phyloP scores from a whole-genome alignment of 2,797 vertebrate genomes.

The Sebastiscus albofasciatus region DNA sequence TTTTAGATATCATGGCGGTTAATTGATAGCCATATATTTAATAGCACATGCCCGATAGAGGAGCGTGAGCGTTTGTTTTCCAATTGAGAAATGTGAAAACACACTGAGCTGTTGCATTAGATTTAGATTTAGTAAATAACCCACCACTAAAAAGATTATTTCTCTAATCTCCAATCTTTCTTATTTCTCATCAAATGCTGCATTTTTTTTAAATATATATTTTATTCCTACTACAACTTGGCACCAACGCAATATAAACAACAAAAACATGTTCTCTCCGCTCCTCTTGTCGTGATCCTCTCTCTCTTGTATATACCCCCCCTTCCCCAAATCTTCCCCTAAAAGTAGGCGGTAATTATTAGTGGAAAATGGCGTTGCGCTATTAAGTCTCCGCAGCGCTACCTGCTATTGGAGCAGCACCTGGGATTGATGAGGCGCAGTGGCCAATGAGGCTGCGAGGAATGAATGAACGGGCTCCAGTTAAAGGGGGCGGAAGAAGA shows the following conservation, averaged over 20 bases:
- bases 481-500: conserved; percentile 92
- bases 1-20: not conserved
- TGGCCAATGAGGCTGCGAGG: conserved; percentile 87
- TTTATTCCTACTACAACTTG: conserved; percentile 2
- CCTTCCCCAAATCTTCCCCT: conserved; percentile 62
- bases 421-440: conserved; percentile 87
- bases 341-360: conserved; percentile 89
- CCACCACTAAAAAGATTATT: not conserved
- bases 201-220: not conserved
- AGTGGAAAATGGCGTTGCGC: conserved; percentile 85
- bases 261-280: conserved; percentile 39
- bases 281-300: conserved; percentile 55
- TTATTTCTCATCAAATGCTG: not conserved
- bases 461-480: conserved; percentile 86
- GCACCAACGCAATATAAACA: conserved; percentile 46
- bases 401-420: conserved; percentile 83
- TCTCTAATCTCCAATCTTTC: not conserved
- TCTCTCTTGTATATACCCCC: conserved; percentile 39
- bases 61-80: too few relatives aligned
- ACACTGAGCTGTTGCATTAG: not conserved
- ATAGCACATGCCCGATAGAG: rapidly evolving
- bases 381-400: conserved; percentile 81
- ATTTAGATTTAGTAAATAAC: not conserved
- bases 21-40: not conserved
- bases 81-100: not conserved